A percentile compares a stretch with the other conserved stretches of the same genome.
Conservation (phyloP, 2,888 invertebrate species). For the Apocheima hispidaria region DNA sequence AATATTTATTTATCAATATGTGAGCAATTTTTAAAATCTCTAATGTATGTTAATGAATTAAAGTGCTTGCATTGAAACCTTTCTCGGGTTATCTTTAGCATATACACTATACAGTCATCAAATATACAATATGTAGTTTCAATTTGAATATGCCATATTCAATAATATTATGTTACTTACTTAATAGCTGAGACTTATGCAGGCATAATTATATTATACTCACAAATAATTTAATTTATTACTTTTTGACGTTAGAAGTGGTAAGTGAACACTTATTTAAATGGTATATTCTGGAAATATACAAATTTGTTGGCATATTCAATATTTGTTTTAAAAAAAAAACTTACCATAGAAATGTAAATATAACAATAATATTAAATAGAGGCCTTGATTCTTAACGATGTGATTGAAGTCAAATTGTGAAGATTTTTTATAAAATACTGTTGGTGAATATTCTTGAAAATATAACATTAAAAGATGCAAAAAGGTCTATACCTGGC, state of each 20-base stretch:
- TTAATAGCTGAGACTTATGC: conserved; percentile 9
- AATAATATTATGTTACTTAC: neutral
- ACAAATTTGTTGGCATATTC: conserved; percentile 14
- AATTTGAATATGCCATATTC: conserved; percentile 15
- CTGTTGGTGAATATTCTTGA: conserved; percentile 12
- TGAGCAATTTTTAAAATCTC: conserved; percentile 28
- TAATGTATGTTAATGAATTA: conserved; percentile 33
- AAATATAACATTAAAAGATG: conserved; percentile 15
- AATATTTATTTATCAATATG: conserved; percentile 31
- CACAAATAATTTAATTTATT: conserved; percentile 7
- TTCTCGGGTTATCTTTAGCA: conserved; percentile 20
- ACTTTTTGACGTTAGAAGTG: neutral
- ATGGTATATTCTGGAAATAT: conserved; percentile 11
- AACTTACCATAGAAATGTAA: conserved; percentile 49
- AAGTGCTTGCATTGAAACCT: conserved; percentile 40
- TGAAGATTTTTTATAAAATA: conserved; percentile 14
- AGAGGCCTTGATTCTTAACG: conserved; percentile 49
- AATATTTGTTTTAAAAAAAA: neutral
- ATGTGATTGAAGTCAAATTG: conserved; percentile 34
- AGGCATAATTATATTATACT: conserved; percentile 15
- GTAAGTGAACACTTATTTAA: conserved; percentile 4
- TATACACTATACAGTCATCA: conserved; percentile 16
- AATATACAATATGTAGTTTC: conserved; percentile 1
- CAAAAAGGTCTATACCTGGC: neutral
- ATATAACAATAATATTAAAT: conserved; percentile 48